Evolutionary conservation across 2,113 vertebrate species (phyloP), one percentile per base, ranked within the genome.

Genomic region (Corvus moneduloides): DNA sequence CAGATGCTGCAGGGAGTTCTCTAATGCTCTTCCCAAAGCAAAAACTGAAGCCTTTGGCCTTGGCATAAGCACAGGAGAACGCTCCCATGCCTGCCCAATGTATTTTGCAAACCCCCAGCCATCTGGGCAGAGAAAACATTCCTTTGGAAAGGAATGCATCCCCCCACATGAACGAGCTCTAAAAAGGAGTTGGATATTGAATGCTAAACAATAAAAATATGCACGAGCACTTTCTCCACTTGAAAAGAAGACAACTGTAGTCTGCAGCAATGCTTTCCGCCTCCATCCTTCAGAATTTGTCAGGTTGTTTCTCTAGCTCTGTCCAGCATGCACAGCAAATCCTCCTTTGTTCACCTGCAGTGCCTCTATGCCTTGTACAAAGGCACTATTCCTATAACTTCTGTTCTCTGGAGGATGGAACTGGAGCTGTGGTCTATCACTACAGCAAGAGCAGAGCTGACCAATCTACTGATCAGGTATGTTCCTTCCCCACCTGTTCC

Each of bases 11-110:
- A 48, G 72, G 39, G 82, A 93, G 27, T 4, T 90, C 79, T 90
- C n/a, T 62, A 43, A 76, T n/a, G 71, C 37, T 91, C 43, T 83
- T 90, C 64, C 52, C 61, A 77, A 20, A 9, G 48, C 59, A 86
- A 49, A 56, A 92, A 92, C 82, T 84, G 67, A 67, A 96, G 55
- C 56, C 82, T 92, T 86, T 93, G 82, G 93, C 79, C 56, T 61
- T 77, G 52, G 35, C 33, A 24, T 37, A 64, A 85, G 39, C 44
- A 41, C 67, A 46, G 69, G 48, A 92, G 71, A 64, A 56, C 14
- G 33, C 43, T 86, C 88, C 84, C 39, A n/a, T 3, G 11, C 59
- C 48, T 80, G 23, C 43, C 55, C 72, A 67, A 33, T 7, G 13
- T 43, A 71, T 86, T 87, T 51, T 77, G 37, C 48, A 95, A 90